Percentiles rank a stretch among this genome's conserved stretches.
Conservation (phyloP, 2,888 invertebrate genomes). For the Fragum whitleyi region DNA sequence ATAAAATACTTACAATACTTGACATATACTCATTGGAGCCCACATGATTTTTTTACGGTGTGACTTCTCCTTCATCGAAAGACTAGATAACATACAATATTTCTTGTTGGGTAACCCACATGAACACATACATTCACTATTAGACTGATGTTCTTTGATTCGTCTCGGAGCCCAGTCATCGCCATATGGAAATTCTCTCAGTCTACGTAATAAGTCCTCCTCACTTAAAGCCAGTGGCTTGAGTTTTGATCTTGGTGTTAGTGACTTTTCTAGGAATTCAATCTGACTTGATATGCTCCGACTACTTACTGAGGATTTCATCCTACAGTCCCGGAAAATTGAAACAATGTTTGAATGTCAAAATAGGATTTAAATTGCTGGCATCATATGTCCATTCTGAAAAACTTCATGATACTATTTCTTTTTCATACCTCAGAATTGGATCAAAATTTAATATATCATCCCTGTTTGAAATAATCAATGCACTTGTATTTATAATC, state of each 20-base stretch:
- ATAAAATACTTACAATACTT: constrained; percentile 65
- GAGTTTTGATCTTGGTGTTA: constrained; percentile 29
- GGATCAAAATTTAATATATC: too few relatives aligned
- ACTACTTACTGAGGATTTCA: constrained; percentile 4
- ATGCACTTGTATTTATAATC: too few relatives aligned
- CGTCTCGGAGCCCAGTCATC: constrained; percentile 45
- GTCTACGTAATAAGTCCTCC: constrained; percentile 31
- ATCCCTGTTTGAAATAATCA: too few relatives aligned
- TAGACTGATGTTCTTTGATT: constrained; percentile 11
- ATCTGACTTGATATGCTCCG: constrained; percentile 33
- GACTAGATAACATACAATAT: constrained; percentile 63
- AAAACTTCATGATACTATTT: too few relatives aligned
- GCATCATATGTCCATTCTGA: too few relatives aligned
- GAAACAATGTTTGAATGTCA: too few relatives aligned
- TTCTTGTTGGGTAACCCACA: constrained; percentile 67
- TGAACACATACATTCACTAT: constrained; percentile 43
- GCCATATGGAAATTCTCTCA: constrained; percentile 51
- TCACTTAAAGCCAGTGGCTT: constrained; percentile 28
- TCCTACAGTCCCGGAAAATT: neutral
- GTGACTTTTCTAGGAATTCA: constrained; percentile 31
- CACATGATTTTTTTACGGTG: constrained; percentile 56
- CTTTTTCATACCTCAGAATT: too few relatives aligned
- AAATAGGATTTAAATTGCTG: too few relatives aligned
- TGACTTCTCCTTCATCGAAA: constrained; percentile 37
- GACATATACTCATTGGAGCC: constrained; percentile 67